Base-by-base conservation (phyloP, 2,888 invertebrate species). In the Liopterus haemorrhoidalis region DNA sequence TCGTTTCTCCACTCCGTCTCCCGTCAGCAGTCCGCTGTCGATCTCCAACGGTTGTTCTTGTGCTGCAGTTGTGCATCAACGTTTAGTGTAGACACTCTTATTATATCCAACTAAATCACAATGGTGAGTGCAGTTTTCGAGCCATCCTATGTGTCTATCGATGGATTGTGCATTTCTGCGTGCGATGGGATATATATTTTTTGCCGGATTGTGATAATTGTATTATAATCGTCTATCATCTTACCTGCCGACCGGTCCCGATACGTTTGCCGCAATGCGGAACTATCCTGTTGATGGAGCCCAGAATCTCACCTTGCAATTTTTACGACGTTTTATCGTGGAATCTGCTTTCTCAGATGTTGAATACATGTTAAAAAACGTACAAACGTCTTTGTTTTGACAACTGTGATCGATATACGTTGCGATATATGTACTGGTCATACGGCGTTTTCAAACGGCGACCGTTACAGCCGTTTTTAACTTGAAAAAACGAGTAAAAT, bases 11-110 rank as follows among this genome's bases (percentile, higher is more conserved):
- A 50, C 59, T 49, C 48, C 54, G 50, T 52, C 57, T 54, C 51
- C 54, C 49, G 51, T 58, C 61, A 64, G 63, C 66, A 66, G 66
- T 67, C 64, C 65, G 64, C 63, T 64, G 61, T 61, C 65, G 64
- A 59, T 60, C 61, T 61, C 60, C 52, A 59, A 54, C 53, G 60
- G 58, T 36, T 41, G 37, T 38, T 35, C 40, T 51, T 42, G 52
- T 48, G 41, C 43, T 45, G 46, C 46, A 50, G 43, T 41, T 32
- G 53, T 54, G 57, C 58, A 58, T 57, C 57, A 57, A 58, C 56
- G 50, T 57, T 57, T 57, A 55, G 57, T 59, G 50, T 60, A 58
- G 60, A 60, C 57, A 59, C 55, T 54, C 54, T 53, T 37, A 49
- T 51, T 56, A 56, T 62, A 65, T 65, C 67, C 57, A 58, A 56